Evolutionary conservation across 2,113 vertebrate genomes (phyloP).

Genomic region (Silurus glanis): DNA sequence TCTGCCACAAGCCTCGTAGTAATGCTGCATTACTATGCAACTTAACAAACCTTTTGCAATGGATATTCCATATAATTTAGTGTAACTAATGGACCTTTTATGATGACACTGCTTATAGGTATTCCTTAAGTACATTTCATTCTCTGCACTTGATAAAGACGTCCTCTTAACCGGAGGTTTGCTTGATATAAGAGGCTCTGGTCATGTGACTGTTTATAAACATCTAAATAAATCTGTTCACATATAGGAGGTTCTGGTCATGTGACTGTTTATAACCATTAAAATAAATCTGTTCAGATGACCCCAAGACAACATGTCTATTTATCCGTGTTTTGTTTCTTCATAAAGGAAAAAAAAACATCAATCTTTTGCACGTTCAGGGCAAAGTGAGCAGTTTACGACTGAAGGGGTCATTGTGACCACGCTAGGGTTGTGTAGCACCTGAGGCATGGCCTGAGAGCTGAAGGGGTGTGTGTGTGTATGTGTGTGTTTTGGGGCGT

Average conservation of each 20-base stretch:
- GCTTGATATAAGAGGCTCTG: neutral
- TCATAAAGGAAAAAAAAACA: neutral
- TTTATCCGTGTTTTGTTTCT: neutral
- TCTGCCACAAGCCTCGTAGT: neutral
- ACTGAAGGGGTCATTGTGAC: neutral
- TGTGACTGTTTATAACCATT: neutral
- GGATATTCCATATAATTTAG: neutral
- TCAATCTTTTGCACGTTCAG: neutral
- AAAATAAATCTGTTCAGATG: neutral
- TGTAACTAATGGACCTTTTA: neutral
- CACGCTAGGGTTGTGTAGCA: neutral
- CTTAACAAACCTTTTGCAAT: neutral
- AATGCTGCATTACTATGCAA: neutral
- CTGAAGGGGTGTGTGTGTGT: neutral
- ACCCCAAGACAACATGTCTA: neutral
- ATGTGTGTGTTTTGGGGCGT: neutral
- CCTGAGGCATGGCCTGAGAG: neutral
- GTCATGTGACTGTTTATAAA: neutral
- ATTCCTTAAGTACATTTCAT: neutral
- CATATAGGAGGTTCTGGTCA: neutral
- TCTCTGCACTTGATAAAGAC: neutral
- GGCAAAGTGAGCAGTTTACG: neutral
- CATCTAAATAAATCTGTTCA: neutral
- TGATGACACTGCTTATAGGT: neutral
- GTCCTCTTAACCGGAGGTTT: neutral